Base-by-base conservation (phyloP, 2,888 invertebrate species). In the Electrophaes corylata region DNA sequence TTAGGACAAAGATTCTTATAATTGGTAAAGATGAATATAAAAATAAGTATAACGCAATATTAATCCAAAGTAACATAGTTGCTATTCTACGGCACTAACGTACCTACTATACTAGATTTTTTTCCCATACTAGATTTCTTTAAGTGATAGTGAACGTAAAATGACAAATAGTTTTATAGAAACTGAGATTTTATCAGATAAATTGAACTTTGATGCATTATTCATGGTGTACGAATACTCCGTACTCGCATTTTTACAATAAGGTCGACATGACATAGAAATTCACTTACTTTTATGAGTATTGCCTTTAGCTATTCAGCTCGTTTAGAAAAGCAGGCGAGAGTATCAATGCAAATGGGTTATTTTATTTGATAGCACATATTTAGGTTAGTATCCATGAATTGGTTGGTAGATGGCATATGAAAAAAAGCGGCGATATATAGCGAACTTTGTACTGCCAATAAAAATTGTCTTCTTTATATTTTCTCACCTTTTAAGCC, bases 271-370 rank as follows among this genome's bases (percentile, higher is more conserved):
- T 57, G 68, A 78, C 78, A 78, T 66, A 71, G 70, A 72, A 77
- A 72, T 75, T 74, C 73, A 76, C 77, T 78, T 76, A 73, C 64
- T 66, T 76, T 76, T 73, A 72, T 73, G 66, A 65, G 55, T 57
- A 62, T 61, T 46, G 60, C 57, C 52, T 50, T 57, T 37, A 66
- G 64, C 61, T 64, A 60, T 64, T 56, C 33, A 49, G 43, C 52
- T 55, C 51, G 54, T 52, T 47, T 52, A 41, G 57, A 43, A 46
- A 47, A 23, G 10, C 10, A 29, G n/a, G 39, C 35, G 23, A 51
- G 40, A 16, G 14, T 44, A 43, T 43, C 14, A 23, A 47, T 47
- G 39, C 31, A 23, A 26, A 31, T 1, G 6, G 16, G 53, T n/a
- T 48, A 51, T 50, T 57, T 59, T 62, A 39, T 55, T 31, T 50